These are phyloP conservation scores for Drosophila asahinai DNA, from an alignment of 1,140 invertebrate genomes.

Conservation along the genomic window DNA sequence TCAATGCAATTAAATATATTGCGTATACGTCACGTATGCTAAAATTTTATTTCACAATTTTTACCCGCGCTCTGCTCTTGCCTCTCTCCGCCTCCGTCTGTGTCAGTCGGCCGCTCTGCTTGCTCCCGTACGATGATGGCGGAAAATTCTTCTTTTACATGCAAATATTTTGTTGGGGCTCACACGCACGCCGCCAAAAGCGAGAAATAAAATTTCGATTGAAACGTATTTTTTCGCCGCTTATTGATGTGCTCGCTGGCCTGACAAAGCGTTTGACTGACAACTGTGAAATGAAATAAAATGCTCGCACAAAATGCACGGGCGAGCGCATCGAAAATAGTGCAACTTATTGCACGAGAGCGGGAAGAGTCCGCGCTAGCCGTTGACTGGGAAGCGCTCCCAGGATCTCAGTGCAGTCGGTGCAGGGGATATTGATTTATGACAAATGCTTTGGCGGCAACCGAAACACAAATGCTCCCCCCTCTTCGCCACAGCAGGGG, in stretches of 20 bases:
- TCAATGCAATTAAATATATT: slow-evolving; percentile 66
- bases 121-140: slow-evolving; percentile 10
- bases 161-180: slow-evolving; percentile 54
- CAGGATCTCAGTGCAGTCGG: slow-evolving; percentile 6
- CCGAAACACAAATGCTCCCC: slow-evolving; percentile 23
- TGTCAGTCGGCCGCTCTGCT: not conserved
- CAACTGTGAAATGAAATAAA: slow-evolving; percentile 63
- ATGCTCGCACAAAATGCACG: slow-evolving; percentile 39
- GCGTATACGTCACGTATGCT: slow-evolving; percentile 62
- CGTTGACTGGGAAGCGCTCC: slow-evolving; percentile 5
- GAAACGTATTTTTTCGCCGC: slow-evolving; percentile 61
- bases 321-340: slow-evolving; percentile 63
- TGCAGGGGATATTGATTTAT: slow-evolving; percentile 55
- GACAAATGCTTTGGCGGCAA: slow-evolving; percentile 32
- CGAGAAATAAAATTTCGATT: slow-evolving; percentile 50
- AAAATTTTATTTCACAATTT: slow-evolving; percentile 54
- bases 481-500: not conserved
- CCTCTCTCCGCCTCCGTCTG: not conserved
- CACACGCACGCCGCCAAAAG: slow-evolving; percentile 35
- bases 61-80: slow-evolving; percentile 23
- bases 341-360: slow-evolving; percentile 43
- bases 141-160: slow-evolving; percentile 63
- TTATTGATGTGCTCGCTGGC: slow-evolving; percentile 61
- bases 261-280: slow-evolving; percentile 77
- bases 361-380: slow-evolving; percentile 1